These are phyloP conservation scores for Sturmia bella DNA, from an alignment of 2,888 invertebrate genomes.

Conservation along the genomic window DNA sequence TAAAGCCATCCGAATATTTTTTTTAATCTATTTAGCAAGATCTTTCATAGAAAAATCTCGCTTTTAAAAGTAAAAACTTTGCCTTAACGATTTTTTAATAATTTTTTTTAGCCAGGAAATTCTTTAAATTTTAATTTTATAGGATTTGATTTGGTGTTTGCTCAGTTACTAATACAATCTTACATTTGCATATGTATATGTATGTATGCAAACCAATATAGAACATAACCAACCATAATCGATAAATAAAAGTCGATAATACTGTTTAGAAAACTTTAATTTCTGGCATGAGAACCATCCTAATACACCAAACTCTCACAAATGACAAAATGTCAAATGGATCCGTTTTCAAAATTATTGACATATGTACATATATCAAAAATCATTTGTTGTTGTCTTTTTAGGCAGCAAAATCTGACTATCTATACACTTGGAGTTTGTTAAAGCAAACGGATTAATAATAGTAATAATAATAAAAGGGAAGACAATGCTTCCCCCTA, in stretches of 20 bases:
- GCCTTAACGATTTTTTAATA: too few species aligned
- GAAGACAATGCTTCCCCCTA: slow-evolving; percentile 56
- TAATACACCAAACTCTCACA: background rate
- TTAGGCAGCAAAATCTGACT: slow-evolving; percentile 20
- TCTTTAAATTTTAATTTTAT: too few species aligned
- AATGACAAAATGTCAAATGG: slow-evolving; percentile 37
- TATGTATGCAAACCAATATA: background rate
- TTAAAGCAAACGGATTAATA: slow-evolving; percentile 33
- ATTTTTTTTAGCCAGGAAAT: too few species aligned
- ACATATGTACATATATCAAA: too few species aligned
- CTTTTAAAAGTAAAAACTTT: too few species aligned
- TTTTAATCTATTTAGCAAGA: too few species aligned
- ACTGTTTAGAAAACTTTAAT: too few species aligned
- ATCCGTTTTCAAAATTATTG: slow-evolving; percentile 42
- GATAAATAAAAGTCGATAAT: too few species aligned
- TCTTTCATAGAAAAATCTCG: too few species aligned
- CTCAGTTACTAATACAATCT: too few species aligned
- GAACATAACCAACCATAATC: background rate
- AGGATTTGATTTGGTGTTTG: too few species aligned
- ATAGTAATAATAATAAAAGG: background rate
- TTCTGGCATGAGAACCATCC: background rate
- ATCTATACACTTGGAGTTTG: slow-evolving; percentile 29
- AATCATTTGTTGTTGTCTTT: slow-evolving; percentile 7
- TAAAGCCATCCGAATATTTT: too few species aligned
- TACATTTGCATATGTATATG: background rate